Conservation (phyloP, 2,888 invertebrate species). For the Subacronicta megacephala region DNA sequence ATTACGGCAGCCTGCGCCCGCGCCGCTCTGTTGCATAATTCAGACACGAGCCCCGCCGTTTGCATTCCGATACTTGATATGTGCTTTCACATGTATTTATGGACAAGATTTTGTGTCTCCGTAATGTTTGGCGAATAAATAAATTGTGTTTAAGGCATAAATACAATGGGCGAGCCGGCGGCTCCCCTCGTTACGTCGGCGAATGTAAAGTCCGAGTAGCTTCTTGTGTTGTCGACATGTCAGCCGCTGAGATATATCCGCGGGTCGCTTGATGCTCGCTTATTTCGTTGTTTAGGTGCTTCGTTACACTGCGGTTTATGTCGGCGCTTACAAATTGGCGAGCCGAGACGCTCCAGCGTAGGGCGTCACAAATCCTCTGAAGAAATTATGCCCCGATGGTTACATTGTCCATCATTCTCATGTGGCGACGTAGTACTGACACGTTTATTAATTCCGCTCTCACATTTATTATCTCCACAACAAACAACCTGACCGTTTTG, state of each 20-base stretch:
- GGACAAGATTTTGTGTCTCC: constrained; percentile 89
- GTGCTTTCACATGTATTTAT: constrained; percentile 90
- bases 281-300: constrained; percentile 85
- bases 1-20: constrained; percentile 81
- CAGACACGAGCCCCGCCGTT: constrained; percentile 87
- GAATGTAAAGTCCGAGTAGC: constrained; percentile 85
- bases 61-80: constrained; percentile 90
- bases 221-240: constrained; percentile 84
- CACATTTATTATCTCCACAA: constrained; percentile 54
- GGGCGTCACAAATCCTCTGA: constrained; percentile 71
- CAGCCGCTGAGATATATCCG: constrained; percentile 83
- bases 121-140: constrained; percentile 89
- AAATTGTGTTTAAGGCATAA: constrained; percentile 88
- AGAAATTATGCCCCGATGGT: constrained; percentile 71
- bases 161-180: constrained; percentile 86
- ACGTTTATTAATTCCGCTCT: constrained; percentile 64
- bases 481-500: constrained; percentile 48
- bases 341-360: constrained; percentile 70
- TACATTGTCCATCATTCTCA: constrained; percentile 76
- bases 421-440: constrained; percentile 65
- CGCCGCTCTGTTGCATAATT: constrained; percentile 87
- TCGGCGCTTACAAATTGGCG: constrained; percentile 87
- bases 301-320: constrained; percentile 86
- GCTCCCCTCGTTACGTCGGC: constrained; percentile 88
- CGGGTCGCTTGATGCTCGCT: constrained; percentile 71